Evolutionary conservation across 2,113 vertebrate genomes (phyloP), one percentile per base, ranked within the genome.

Genomic region (Monopterus albus): DNA sequence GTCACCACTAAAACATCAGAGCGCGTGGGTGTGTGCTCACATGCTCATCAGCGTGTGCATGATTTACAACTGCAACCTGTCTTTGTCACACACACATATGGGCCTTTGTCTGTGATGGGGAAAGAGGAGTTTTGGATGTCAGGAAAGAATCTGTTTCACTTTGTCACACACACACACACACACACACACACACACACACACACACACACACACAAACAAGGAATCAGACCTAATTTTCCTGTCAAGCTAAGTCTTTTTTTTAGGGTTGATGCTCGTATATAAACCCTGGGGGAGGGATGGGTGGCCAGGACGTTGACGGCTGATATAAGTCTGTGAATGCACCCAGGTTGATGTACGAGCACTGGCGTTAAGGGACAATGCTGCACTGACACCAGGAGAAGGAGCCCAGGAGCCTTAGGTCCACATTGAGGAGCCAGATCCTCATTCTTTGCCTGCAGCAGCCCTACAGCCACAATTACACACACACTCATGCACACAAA

Each of bases 191-290:
- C 47, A 20, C 51, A 64, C 42, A 78, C 17, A 57, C 86, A 80
- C 45, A 57, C 47, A 11, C 46, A 51, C 62, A 51, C 43, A 40
- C 47, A 20, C 51, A 64, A 36, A 78, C 17, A 57, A 84, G 79
- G 69, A 85, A 66, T 66, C 79, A 82, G 72, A 87, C 81, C 87
- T 84, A 89, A 89, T 89, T 79, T 82, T 71, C 77, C 77, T 82
- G 88, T 90, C 90, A 74, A 50, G 58, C 50, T 4, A 18, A 59
- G 68, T 73, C 81, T 88, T 86, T 89, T 86, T 89, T 88, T 81
- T 79, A 57, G 87, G 78, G 60, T 38, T 89, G 91, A 91, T 80
- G 66, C 79, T 93, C 92, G 93, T 92, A 73, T 89, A 93, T 87
- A 92, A 91, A 88, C 73, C 81, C 77, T 52, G 75, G 75, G 61